Evolutionary conservation across 1,140 invertebrate species (phyloP), one percentile per base, ranked within the genome.

Genomic region (Trichonephila inaurata): DNA sequence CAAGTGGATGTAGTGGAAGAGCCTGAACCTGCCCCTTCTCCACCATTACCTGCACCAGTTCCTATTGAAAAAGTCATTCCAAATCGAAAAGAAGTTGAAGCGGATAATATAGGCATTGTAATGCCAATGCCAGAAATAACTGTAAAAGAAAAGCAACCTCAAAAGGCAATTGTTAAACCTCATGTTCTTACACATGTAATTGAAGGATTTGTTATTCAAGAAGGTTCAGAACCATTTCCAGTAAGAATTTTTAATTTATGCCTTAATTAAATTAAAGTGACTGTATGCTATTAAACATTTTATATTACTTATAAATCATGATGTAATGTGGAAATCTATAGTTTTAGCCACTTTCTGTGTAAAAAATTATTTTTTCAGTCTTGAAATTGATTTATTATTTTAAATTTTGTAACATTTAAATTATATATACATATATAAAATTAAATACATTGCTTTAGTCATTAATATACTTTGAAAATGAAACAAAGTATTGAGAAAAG

Each of bases 121-220:
- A 62, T 81, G 28, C 94, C 94, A 10, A 69, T 92, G 85, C 58
- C 94, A 60, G 94, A 92, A 24, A 8, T 66, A 7, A 51, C 69
- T 21, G 60, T 85, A 1, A 89, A 82, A 72, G 91, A 92, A 92
- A 95, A 95, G 40, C 95, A 95, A 24, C 94, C 93, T 18, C 94
- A 95, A 77, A 99, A 98, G 96, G 98, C 98, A 1, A 98, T 99
- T 97, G 98, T 99, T 0, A 99, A 99, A 96, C 98, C 98, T 0
- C 98, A 99, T 95, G 98, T 99, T 4, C 96, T 99, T 16, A 99
- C 98, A 0, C 99, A 99, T 95, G 98, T 99, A 3, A 99, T 99
- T 92, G 99, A 99, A 96, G 99, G 98, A 28, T 99, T 98, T 96
- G 98, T 99, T 5, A 99, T 99, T 95, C 98, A 99, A 96, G 99